These are phyloP conservation scores for Myodes glareolus DNA, from an alignment of 2,113 vertebrate species.

Conservation along the genomic window DNA sequence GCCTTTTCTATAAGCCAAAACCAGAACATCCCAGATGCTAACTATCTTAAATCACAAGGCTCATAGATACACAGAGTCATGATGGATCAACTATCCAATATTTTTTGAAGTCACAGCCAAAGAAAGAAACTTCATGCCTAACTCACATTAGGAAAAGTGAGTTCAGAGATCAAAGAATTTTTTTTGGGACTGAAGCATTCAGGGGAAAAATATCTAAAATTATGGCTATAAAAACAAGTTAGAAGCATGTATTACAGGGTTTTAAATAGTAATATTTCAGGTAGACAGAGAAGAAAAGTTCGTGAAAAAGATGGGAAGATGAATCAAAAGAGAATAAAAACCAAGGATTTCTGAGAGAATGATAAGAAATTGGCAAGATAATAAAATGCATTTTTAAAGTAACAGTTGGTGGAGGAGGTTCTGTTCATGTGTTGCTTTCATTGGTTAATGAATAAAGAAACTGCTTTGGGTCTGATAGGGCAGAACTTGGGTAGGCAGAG, in stretches of 20 bases:
- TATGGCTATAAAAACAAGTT: neutral
- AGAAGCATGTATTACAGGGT: neutral
- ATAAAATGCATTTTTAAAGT: conserved; percentile 34
- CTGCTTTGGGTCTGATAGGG: no score
- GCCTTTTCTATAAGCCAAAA: neutral
- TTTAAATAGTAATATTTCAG: neutral
- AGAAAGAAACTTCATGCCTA: neutral
- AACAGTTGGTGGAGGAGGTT: no score
- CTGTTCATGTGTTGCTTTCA: no score
- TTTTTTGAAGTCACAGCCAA: neutral
- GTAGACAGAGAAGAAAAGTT: conserved; percentile 4
- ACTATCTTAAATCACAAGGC: neutral
- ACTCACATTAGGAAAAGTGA: neutral
- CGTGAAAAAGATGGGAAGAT: neutral
- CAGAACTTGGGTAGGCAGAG: no score
- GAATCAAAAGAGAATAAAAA: neutral
- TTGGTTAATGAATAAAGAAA: no score
- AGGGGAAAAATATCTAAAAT: neutral
- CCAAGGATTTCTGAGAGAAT: neutral
- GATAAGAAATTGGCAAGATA: neutral
- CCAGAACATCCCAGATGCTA: neutral
- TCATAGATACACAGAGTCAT: neutral
- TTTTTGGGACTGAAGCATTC: neutral
- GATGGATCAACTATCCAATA: neutral
- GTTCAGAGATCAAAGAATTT: neutral